These are phyloP conservation scores for Neoarius graeffei DNA, from an alignment of 2,113 vertebrate species.

Conservation along the genomic window DNA sequence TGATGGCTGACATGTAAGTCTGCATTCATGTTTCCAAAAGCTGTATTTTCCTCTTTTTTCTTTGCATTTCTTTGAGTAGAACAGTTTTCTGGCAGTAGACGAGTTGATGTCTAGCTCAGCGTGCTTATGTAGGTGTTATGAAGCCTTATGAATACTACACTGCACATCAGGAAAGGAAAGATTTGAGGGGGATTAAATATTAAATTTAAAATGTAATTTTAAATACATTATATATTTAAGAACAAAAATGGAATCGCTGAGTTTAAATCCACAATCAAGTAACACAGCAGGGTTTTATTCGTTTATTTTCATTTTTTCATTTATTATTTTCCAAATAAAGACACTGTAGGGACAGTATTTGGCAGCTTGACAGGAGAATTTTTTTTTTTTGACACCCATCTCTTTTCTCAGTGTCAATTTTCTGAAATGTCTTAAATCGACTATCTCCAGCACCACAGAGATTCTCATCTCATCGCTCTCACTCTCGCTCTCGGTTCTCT, in stretches of 20 bases:
- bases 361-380: conserved; percentile 5
- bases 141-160: not conserved
- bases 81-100: too few species aligned
- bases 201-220: too few species aligned
- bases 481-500: not conserved
- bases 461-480: conserved; percentile 12
- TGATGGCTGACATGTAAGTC: too few species aligned
- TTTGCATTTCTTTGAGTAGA: not conserved
- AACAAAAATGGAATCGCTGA: not conserved
- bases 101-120: not conserved
- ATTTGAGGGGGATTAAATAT: too few species aligned
- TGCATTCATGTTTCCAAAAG: too few species aligned
- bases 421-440: conserved; percentile 17
- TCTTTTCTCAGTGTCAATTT: conserved; percentile 23
- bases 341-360: conserved; percentile 1
- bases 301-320: not conserved
- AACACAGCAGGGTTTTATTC: not conserved
- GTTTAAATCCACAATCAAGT: not conserved
- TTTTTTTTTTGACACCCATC: not conserved
- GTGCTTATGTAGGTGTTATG: not conserved
- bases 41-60: too few species aligned
- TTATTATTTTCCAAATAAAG: not conserved
- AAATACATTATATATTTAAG: too few species aligned
- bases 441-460: conserved; percentile 26
- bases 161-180: too few species aligned